These are phyloP conservation scores for Eciton burchellii DNA, from an alignment of 1,140 invertebrate genomes.

Conservation along the genomic window DNA sequence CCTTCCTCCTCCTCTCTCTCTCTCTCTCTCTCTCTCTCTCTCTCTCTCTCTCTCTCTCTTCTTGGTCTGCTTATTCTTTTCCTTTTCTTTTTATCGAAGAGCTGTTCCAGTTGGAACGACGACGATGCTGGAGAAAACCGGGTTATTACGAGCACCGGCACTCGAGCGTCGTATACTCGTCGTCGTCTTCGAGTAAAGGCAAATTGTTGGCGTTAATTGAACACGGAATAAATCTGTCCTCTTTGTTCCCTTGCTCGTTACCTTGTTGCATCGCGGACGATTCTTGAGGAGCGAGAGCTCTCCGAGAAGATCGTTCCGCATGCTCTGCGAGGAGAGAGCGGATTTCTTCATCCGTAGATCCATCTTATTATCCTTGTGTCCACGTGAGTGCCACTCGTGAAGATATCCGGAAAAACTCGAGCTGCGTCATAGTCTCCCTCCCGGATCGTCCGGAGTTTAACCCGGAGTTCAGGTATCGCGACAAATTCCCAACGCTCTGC, in stretches of 20 bases:
- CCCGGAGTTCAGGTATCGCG: not conserved
- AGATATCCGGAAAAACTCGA: slow-evolving; percentile 27
- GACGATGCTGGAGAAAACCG: slow-evolving; percentile 76
- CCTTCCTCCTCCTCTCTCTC: slow-evolving; percentile 31
- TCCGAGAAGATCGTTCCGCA: slow-evolving; percentile 21
- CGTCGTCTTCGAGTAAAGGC: slow-evolving; percentile 79
- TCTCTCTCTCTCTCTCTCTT: not conserved
- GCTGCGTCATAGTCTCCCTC: slow-evolving; percentile 25
- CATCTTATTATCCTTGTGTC: slow-evolving; percentile 56
- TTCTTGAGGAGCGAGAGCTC: slow-evolving; percentile 35
- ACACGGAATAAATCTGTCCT: slow-evolving; percentile 63
- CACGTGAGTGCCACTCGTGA: slow-evolving; percentile 61
- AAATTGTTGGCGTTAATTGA: slow-evolving; percentile 83
- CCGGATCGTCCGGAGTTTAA: slow-evolving; percentile 17
- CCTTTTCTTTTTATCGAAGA: slow-evolving; percentile 60
- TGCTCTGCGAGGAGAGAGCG: not conserved
- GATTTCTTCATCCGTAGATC: slow-evolving; percentile 32
- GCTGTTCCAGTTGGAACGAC: slow-evolving; percentile 60
- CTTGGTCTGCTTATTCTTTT: slow-evolving; percentile 23
- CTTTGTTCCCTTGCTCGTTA: slow-evolving; percentile 16
- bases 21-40: not conserved
- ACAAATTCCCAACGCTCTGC: not conserved
- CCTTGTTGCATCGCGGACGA: slow-evolving; percentile 47
- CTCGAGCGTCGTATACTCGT: slow-evolving; percentile 80
- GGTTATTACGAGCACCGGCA: slow-evolving; percentile 82